These are phyloP conservation scores for Ciconia boyciana DNA, from an alignment of 2,113 vertebrate genomes.

Conservation along the genomic window DNA sequence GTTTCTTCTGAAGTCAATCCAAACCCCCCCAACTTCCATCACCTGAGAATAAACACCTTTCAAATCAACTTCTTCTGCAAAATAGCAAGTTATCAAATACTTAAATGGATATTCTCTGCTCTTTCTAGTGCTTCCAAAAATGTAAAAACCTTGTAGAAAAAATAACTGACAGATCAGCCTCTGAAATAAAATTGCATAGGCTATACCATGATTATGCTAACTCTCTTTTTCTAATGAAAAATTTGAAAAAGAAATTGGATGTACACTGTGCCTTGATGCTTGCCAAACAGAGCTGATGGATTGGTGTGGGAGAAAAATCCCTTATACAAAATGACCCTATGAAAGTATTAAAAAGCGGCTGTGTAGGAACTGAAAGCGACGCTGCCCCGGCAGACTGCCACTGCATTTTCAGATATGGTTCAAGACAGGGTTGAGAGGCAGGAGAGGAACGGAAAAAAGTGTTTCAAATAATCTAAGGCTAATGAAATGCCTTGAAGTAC, in stretches of 20 bases:
- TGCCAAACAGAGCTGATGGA: background rate
- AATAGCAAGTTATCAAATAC: background rate
- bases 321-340: background rate
- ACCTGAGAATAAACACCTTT: background rate
- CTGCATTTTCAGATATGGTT: background rate
- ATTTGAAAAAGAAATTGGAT: background rate
- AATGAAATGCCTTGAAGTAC: background rate
- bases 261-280: background rate
- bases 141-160: background rate
- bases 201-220: background rate
- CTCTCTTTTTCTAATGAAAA: background rate
- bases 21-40: background rate
- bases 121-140: background rate
- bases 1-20: background rate
- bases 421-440: background rate
- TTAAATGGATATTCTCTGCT: background rate
- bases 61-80: background rate
- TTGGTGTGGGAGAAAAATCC: background rate
- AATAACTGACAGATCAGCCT: background rate
- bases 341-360: background rate
- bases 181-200: background rate
- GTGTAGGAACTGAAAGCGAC: fast-evolving
- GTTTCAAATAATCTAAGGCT: background rate
- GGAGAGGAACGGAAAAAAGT: background rate
- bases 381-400: background rate